Percentiles rank a stretch among this genome's conserved stretches.
These are phyloP conservation scores for Drosophila falleni DNA, from an alignment of 2,888 invertebrate species.

Conservation along the genomic window DNA sequence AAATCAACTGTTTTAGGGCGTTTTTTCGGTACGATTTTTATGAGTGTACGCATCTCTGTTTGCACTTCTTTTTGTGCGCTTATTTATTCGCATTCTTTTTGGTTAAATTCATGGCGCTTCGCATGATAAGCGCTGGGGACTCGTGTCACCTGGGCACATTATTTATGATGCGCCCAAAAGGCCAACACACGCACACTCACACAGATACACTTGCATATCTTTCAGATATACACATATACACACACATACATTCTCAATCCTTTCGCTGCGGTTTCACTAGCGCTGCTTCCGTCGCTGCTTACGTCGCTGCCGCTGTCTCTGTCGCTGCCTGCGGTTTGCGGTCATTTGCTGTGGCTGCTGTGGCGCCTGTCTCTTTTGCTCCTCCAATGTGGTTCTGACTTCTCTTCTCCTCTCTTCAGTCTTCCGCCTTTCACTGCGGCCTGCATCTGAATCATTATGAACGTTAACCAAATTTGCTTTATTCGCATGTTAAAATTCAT, in stretches of 20 bases:
- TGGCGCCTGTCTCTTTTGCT: conserved; percentile 42
- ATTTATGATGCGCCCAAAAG: conserved; percentile 67
- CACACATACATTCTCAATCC: conserved; percentile 55
- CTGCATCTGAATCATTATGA: conserved; percentile 57
- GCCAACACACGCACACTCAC: conserved; percentile 22
- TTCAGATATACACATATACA: not conserved
- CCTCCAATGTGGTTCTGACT: not conserved
- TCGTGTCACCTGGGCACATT: conserved; percentile 58
- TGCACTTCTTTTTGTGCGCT: conserved; percentile 14
- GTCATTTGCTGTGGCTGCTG: conserved; percentile 56
- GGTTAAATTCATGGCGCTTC: conserved; percentile 43
- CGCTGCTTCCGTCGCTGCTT: conserved; percentile 28
- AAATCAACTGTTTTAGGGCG: too few relatives aligned
- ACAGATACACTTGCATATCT: conserved; percentile 1
- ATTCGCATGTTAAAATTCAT: conserved; percentile 56
- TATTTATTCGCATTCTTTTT: conserved; percentile 43
- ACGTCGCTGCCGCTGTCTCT: conserved; percentile 17
- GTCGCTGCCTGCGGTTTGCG: conserved; percentile 58
- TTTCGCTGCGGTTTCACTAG: conserved; percentile 62
- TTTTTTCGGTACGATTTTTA: too few relatives aligned
- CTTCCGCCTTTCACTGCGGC: not conserved
- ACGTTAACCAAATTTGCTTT: conserved; percentile 52
- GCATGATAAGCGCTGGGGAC: conserved; percentile 55
- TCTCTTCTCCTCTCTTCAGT: not conserved
- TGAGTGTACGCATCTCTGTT: conserved; percentile 10